Evolutionary conservation across 2,113 vertebrate species (phyloP).

Genomic region (Apus apus): DNA sequence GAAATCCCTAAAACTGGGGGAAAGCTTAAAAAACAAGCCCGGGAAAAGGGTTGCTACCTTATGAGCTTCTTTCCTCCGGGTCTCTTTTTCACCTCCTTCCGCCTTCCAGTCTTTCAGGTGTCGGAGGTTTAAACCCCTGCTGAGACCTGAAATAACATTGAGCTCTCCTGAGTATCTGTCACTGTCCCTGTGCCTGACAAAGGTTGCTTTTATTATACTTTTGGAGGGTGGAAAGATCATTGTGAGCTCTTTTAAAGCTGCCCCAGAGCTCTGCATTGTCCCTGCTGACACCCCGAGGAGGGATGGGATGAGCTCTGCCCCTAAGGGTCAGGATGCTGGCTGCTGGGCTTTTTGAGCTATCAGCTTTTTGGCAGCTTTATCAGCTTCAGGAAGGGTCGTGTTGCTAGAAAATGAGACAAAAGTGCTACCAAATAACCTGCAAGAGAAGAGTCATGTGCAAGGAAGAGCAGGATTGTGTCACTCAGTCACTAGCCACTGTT

Average conservation of each 20-base stretch:
- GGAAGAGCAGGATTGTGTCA: not conserved
- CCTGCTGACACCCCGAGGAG: not conserved
- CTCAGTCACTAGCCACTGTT: not conserved
- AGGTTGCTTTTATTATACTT: not conserved
- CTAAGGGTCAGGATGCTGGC: not conserved
- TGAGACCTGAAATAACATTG: not conserved
- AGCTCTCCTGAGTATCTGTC: not conserved
- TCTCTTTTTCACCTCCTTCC: not conserved
- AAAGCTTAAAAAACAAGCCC: not conserved
- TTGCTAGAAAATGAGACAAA: not conserved
- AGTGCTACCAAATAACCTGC: not conserved
- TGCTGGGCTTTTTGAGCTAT: accelerated
- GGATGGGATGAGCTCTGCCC: not conserved
- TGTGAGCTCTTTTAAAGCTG: not conserved
- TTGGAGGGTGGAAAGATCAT: not conserved
- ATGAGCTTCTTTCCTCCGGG: not conserved
- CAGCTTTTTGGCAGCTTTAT: not conserved
- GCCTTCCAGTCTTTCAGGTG: not conserved
- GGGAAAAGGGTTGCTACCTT: not conserved
- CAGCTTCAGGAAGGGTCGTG: not conserved
- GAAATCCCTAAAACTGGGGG: not conserved
- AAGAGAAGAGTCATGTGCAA: not conserved
- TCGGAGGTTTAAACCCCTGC: not conserved
- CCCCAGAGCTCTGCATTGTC: not conserved
- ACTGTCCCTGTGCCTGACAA: not conserved